Evolutionary conservation across 1,140 invertebrate species (phyloP).

Genomic region (Aphelenchoides avenae): DNA sequence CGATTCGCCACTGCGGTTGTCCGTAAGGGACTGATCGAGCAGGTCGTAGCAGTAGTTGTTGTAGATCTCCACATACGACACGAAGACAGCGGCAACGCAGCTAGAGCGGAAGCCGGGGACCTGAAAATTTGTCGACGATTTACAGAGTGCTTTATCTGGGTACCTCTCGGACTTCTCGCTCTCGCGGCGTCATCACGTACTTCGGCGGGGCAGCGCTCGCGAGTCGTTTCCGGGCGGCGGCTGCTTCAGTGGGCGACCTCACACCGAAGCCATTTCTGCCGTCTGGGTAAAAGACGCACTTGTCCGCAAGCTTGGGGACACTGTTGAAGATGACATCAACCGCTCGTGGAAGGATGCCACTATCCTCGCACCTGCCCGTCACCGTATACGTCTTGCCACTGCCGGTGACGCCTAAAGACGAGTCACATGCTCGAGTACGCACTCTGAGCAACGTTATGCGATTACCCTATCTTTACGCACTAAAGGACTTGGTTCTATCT

Average conservation of each 20-base stretch:
- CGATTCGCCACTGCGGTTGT: slow-evolving; percentile 60
- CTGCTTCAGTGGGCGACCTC: slow-evolving; percentile 21
- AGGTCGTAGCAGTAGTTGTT: slow-evolving; percentile 96
- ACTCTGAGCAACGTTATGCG: no score
- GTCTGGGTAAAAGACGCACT: slow-evolving; percentile 48
- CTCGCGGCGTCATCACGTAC: no score
- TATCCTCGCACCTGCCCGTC: slow-evolving; percentile 16
- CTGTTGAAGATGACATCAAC: slow-evolving; percentile 54
- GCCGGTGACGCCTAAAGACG: slow-evolving; percentile 51
- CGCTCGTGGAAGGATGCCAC: slow-evolving; percentile 46
- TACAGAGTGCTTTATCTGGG: no score
- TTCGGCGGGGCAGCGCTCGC: no score
- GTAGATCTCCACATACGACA: slow-evolving; percentile 95
- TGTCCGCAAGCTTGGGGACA: slow-evolving; percentile 29
- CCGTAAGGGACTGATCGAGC: slow-evolving; percentile 71
- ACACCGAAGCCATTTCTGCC: slow-evolving; percentile 44
- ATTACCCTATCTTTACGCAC: no score
- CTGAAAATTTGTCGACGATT: no score
- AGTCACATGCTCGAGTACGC: no score
- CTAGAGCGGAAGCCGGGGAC: slow-evolving; percentile 40
- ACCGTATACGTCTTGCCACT: no score
- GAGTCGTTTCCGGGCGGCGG: no score
- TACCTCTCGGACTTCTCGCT: no score
- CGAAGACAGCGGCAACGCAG: slow-evolving; percentile 72
- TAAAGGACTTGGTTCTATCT: no score